Percentiles rank a stretch among this genome's conserved stretches.
phyloP scores from a whole-genome alignment of 2,888 invertebrate genomes.

The Reticulitermes lucifugus region DNA sequence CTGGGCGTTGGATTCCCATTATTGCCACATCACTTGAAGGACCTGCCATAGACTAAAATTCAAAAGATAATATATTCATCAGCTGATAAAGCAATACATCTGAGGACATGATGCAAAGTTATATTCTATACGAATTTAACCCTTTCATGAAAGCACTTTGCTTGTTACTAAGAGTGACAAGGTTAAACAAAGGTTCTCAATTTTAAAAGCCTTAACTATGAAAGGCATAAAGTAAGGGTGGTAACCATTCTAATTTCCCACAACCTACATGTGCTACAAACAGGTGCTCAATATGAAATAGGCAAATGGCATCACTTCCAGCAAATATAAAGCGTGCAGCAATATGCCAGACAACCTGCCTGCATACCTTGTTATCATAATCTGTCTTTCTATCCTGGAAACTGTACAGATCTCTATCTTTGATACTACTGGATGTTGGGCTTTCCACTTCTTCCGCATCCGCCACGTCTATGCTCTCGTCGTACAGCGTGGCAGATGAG shows the following conservation, averaged over 20 bases:
- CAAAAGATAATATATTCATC: background rate
- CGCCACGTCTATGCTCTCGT: slow-evolving; percentile 70
- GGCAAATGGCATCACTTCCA: too few species aligned
- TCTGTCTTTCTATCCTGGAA: slow-evolving; percentile 20
- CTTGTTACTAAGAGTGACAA: too few species aligned
- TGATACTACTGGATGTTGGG: slow-evolving; percentile 56
- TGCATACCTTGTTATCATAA: slow-evolving; percentile 26
- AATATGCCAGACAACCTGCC: background rate
- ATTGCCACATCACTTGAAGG: slow-evolving; percentile 35
- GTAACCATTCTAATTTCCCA: too few species aligned
- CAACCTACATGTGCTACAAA: too few species aligned
- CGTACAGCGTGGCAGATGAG: slow-evolving; percentile 62
- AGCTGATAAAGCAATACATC: background rate
- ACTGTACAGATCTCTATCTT: slow-evolving; percentile 40
- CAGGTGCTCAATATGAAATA: too few species aligned
- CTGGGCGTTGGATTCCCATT: slow-evolving; percentile 19
- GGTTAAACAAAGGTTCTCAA: too few species aligned
- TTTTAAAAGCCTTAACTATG: too few species aligned
- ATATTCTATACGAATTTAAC: too few species aligned
- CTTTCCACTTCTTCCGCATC: slow-evolving; percentile 71
- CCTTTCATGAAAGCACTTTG: too few species aligned
- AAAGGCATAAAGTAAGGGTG: too few species aligned
- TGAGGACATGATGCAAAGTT: background rate
- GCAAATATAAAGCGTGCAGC: slow-evolving; percentile 1
- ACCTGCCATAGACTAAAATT: slow-evolving; percentile 13